Base-by-base conservation (phyloP, 30 jellyfish, hydroid and myxozoan genomes). In the Catostylus mosaicus region DNA sequence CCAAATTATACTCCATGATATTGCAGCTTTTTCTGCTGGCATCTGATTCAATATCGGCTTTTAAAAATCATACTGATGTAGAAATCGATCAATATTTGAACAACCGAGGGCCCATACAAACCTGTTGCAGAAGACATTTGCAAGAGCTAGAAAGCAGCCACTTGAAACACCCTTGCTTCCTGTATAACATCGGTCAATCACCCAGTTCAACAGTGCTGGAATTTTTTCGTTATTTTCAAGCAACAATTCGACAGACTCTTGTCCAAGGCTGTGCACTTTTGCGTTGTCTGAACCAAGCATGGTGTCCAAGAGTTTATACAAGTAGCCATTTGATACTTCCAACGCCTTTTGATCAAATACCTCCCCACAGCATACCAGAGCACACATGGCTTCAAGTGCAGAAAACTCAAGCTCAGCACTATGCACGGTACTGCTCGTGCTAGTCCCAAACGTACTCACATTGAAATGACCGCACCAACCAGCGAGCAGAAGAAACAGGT, bases 371-470 rank as follows among this genome's bases (percentile, higher is more conserved):
- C 99, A 94, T 20, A 94, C 89, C 85, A 94, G 77, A 0, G 99
- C 99, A 83, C 99, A 94, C 99, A 94, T 94, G 23, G 99, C 99
- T 76, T 94, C 97, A 38, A 94, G 80, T 22, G 99, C 99, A 18
- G 99, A 88, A 72, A 94, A 83, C 59, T 94, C 99, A 51, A 94
- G 85, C 50, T 94, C 99, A 0, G 96, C 91, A 72, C 99, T 94
- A 1, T 82, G 87, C 5, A 87, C 97, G 5, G 94, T 94, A 48
- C 65, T 59, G 69, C 31, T 60, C 79, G 86, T 87, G 69, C 97
- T 88, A 59, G 99, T 83, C 31, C 97, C 96, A 70, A 79, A 59
- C 26, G 80, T 88, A 74, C 94, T 94, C 45, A 94, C 94, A 60
- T 94, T 88, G 91, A 94, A 94, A 67, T 94, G 99, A 0, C 99